These are phyloP conservation scores for Hydrochoerus hydrochaeris DNA, from an alignment of 2,113 vertebrate species.

Conservation along the genomic window DNA sequence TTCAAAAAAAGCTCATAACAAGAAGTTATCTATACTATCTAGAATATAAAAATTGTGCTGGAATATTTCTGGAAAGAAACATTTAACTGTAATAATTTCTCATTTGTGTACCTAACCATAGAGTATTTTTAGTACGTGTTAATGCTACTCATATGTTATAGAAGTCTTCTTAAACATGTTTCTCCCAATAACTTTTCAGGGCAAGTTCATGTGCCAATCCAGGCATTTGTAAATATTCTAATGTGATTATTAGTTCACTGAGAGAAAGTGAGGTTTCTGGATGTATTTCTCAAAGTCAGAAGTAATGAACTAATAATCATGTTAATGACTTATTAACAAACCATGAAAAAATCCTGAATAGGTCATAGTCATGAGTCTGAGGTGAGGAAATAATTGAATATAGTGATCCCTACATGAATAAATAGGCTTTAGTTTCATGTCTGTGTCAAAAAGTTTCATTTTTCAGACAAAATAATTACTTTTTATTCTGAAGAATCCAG, in stretches of 20 bases:
- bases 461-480: neutral
- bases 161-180: neutral
- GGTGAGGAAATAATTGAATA: constrained; percentile 30
- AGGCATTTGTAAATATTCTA: neutral
- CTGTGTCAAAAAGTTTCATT: constrained; percentile 4
- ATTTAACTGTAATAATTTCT: neutral
- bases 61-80: neutral
- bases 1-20: neutral
- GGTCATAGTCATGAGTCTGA: constrained; percentile 29
- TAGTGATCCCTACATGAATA: neutral
- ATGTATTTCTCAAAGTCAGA: constrained; percentile 65
- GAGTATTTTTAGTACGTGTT: neutral
- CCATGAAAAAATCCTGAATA: constrained; percentile 54
- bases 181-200: neutral
- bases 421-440: neutral
- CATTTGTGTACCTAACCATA: neutral
- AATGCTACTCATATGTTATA: neutral
- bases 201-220: neutral
- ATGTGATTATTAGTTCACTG: neutral
- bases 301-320: constrained; percentile 32
- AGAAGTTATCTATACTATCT: too few species aligned
- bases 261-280: neutral
- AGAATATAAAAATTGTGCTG: neutral
- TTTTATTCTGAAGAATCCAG: neutral
- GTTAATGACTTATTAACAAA: constrained; percentile 71